Conservation (phyloP, 2,888 invertebrate genomes). For the Iselma pallidipennis region DNA sequence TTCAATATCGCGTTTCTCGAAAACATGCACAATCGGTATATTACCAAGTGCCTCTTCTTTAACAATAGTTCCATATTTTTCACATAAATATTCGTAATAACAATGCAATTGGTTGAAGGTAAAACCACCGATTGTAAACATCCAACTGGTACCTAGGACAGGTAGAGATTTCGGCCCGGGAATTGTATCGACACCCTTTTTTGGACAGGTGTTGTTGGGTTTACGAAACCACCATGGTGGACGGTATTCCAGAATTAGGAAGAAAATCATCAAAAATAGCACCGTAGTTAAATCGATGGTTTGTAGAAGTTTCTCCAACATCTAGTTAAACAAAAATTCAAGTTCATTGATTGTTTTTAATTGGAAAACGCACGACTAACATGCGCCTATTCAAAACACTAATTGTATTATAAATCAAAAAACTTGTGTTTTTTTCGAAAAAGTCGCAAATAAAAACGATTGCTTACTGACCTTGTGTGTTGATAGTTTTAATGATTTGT, state of each 20-base stretch:
- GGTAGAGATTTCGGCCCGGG: conserved; percentile 78
- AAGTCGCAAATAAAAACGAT: no score
- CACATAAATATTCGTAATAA: conserved; percentile 76
- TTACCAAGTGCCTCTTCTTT: conserved; percentile 78
- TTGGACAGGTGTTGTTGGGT: conserved; percentile 17
- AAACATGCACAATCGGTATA: conserved; percentile 73
- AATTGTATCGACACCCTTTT: conserved; percentile 54
- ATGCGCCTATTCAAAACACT: neutral
- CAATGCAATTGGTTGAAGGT: conserved; percentile 76
- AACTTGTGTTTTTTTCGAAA: conserved; percentile 3
- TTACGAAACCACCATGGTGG: conserved; percentile 46
- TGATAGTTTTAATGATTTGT: no score
- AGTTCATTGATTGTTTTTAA: neutral
- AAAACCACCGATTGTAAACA: conserved; percentile 70
- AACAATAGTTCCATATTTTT: conserved; percentile 74
- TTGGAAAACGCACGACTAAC: neutral
- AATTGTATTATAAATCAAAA: neutral
- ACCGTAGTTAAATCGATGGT: conserved; percentile 35
- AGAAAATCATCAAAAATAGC: conserved; percentile 38
- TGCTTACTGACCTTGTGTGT: conserved; percentile 31
- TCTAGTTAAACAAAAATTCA: conserved; percentile 21
- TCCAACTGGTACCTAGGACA: conserved; percentile 79
- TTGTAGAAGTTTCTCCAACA: conserved; percentile 33
- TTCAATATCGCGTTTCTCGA: conserved; percentile 73
- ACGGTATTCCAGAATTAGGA: conserved; percentile 43